Evolutionary conservation across 2,888 invertebrate species (phyloP), one percentile per base, ranked within the genome.

Genomic region (Dioctria rufipes): DNA sequence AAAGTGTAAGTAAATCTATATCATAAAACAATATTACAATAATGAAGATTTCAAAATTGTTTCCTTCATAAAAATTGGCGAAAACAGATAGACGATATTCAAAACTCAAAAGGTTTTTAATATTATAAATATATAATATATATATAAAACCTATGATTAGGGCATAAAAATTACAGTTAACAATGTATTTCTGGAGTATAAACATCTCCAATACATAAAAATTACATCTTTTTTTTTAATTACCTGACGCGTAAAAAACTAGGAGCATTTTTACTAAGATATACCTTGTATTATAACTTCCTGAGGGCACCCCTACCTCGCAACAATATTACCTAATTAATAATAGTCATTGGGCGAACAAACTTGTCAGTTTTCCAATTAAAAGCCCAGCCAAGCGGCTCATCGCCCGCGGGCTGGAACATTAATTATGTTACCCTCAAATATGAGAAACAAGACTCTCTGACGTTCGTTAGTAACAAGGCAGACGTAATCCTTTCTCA

Each of bases 361-460:
- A 81, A 75, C 79, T 67, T 81, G 81, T 80, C 81, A 81, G 81
- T 80, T 81, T 81, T 81, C 81, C 81, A 81, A 81, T 81, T 81
- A 81, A 81, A 81, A 80, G 79, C 73, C 80, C 75, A 81, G 75
- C 61, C 79, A 80, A 75, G 61, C 60, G 75, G 79, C 79, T 79
- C 75, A 66, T 75, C 79, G 75, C 46, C 75, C 75, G 60, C 75
- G 49, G 67, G 80, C 75, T 65, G 61, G 66, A 46, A 80, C 73
- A 81, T 81, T 81, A 81, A 81, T 81, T 79, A 81, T 80, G 49
- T 65, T 73, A 67, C 73, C 79, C 80, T 79, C 79, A 40, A 58
- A 40, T 5, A 75, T 43, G 8, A 6, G 43, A 43, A 60, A n/a
- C 13, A 60, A 42, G 60, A 46, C 25, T 42, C 49, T 61, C 54